Percentiles rank a stretch among this genome's conserved stretches.
Conservation (phyloP, 1,140 invertebrate species). For the Bombyx mandarina region DNA sequence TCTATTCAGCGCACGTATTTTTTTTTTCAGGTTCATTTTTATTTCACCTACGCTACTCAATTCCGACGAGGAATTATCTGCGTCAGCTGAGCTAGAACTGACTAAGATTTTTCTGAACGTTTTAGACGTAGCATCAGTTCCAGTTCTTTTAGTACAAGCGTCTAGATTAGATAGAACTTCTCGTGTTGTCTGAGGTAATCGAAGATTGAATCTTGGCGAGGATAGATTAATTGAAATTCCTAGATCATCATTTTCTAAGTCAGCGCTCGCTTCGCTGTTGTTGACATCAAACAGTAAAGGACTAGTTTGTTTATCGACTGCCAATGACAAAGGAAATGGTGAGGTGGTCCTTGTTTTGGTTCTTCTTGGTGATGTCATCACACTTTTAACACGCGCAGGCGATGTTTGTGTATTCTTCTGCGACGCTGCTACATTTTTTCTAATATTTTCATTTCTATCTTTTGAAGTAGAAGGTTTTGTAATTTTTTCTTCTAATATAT, state of each 20-base stretch:
- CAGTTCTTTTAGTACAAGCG: constrained; percentile 1
- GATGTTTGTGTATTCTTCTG: constrained; percentile 64
- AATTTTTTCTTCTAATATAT: constrained; percentile 42
- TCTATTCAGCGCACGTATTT: constrained; percentile 22
- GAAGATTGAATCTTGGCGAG: constrained; percentile 57
- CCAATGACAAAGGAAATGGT: constrained; percentile 33
- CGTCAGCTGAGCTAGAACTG: constrained; percentile 43
- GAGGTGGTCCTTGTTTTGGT: constrained; percentile 58
- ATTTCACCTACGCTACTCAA: constrained; percentile 61
- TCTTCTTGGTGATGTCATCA: constrained; percentile 58
- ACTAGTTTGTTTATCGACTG: constrained; percentile 54
- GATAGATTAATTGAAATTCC: constrained; percentile 58
- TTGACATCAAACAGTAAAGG: constrained; percentile 29
- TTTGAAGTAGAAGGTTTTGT: constrained; percentile 53
- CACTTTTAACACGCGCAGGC: constrained; percentile 53
- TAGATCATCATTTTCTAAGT: constrained; percentile 33
- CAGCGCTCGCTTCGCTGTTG: constrained; percentile 25
- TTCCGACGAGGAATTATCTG: constrained; percentile 47
- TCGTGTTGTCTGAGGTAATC: constrained; percentile 40
- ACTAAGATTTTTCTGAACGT: constrained; percentile 14
- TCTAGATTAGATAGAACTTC: constrained; percentile 42
- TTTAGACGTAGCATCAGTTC: constrained; percentile 7
- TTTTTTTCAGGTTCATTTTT: constrained; percentile 33
- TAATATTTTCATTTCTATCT: constrained; percentile 14
- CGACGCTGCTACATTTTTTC: constrained; percentile 32